A percentile compares a stretch with the other conserved stretches of the same genome.
phyloP scores from a whole-genome alignment of 2,113 vertebrate species.

The Oriolus oriolus region DNA sequence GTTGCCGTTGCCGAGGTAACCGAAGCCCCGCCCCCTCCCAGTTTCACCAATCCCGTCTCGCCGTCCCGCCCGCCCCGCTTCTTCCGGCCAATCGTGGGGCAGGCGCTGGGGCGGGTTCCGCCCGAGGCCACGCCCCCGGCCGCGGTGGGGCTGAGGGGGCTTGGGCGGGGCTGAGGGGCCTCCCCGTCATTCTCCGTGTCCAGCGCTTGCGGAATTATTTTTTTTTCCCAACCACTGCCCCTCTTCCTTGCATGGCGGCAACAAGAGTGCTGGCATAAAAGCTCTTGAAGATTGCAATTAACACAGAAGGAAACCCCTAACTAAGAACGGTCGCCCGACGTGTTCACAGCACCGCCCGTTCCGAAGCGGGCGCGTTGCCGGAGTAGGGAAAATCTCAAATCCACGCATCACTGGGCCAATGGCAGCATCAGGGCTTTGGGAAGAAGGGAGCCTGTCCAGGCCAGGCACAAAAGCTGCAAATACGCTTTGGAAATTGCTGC shows the following conservation, averaged over 20 bases:
- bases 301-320: too few relatives aligned
- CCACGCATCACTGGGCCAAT: rapidly evolving
- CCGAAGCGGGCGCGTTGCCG: not conserved
- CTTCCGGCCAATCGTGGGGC: not conserved
- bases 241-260: rapidly evolving
- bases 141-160: rapidly evolving
- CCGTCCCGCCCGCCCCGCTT: not conserved
- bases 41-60: not conserved
- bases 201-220: rapidly evolving
- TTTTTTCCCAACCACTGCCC: rapidly evolving
- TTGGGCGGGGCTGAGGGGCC: rapidly evolving
- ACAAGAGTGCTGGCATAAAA: rapidly evolving
- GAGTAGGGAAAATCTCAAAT: not conserved
- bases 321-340: rapidly evolving
- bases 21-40: not conserved
- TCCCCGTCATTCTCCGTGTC: rapidly evolving
- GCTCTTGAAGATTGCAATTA: not conserved
- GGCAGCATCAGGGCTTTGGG: not conserved
- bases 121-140: rapidly evolving
- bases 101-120: rapidly evolving
- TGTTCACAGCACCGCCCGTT: rapidly evolving
- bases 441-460: too few relatives aligned
- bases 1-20: slow-evolving; percentile 30
- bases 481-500: rapidly evolving
- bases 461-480: rapidly evolving